Base-by-base conservation (phyloP, 2,113 vertebrate species). In the Tupaia tana region DNA sequence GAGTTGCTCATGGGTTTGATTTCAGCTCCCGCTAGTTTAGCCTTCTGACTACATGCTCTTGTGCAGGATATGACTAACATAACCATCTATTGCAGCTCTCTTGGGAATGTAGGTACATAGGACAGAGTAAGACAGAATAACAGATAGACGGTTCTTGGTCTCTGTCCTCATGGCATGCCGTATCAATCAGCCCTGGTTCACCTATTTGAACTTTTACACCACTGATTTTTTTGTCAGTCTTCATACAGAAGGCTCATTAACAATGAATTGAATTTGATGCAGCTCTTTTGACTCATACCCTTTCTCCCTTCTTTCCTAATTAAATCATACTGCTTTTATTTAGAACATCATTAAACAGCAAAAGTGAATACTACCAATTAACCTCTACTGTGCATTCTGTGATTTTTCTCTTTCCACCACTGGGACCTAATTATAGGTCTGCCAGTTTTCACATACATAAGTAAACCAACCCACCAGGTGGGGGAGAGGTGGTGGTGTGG, bases 301-400 rank as follows among this genome's bases (percentile, higher is more conserved):
- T 22, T 66, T 18, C 15, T 2, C 0, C 0, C 4, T 1, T 1
- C 6, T 2, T 8, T 20, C 5, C 27, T 4, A 1, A 15, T 10
- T 19, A 89, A 16, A 27, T 67, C 58, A 58, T 29, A 43, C 0
- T 34, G 52, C 9, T 84, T 94, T 89, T 86, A 89, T 24, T 89
- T 79, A 63, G 25, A 85, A 59, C 27, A 22, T 9, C 70, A 79
- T 86, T 82, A 56, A 79, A 66, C 59, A 81, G 43, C 69, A 59
- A 22, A 81, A 84, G 54, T 29, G 11, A 88, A 71, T 75, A 71
- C 70, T 69, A 84, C 58, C 66, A 84, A 88, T 75, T 67, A 86
- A 22, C 9, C 70, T 64, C 61, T 59, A 16, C 61, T 90, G 19
- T 78, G n/a, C 29, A 59, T n/a, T 80, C 27, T 83, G 29, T 31